phyloP scores from a whole-genome alignment of 2,888 invertebrate species.

The Hirtodrosophila cameraria region DNA sequence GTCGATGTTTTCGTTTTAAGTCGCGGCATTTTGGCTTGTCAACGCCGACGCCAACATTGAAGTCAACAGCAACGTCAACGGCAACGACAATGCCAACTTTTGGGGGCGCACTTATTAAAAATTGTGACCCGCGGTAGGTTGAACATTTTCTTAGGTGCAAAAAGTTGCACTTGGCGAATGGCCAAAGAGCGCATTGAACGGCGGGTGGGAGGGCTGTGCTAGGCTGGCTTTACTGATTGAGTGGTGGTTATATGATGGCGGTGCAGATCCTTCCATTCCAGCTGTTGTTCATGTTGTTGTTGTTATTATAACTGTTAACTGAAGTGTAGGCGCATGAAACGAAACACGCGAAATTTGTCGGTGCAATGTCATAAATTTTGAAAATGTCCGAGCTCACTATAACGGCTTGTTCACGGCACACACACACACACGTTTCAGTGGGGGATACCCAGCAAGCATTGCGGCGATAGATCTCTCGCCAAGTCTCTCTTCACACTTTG shows the following conservation, averaged over 20 bases:
- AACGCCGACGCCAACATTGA: slow-evolving; percentile 36
- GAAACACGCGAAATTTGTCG: slow-evolving; percentile 77
- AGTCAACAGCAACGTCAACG: not conserved
- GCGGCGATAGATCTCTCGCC: no score
- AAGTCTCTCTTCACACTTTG: no score
- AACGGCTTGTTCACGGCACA: slow-evolving; percentile 66
- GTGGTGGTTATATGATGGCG: slow-evolving; percentile 18
- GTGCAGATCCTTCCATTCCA: not conserved
- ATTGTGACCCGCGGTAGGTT: slow-evolving; percentile 41
- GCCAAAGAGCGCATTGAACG: slow-evolving; percentile 42
- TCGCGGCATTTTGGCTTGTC: slow-evolving; percentile 71
- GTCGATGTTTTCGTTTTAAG: slow-evolving; percentile 69
- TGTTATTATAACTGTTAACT: slow-evolving; percentile 40
- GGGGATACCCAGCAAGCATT: no score
- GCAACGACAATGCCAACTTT: slow-evolving; percentile 40
- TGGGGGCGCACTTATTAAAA: slow-evolving; percentile 54
- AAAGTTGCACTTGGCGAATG: slow-evolving; percentile 70
- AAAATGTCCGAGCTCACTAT: slow-evolving; percentile 68
- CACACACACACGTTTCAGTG: slow-evolving; percentile 27
- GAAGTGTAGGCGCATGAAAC: slow-evolving; percentile 67
- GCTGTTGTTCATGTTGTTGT: slow-evolving; percentile 1
- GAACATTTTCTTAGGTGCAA: slow-evolving; percentile 74
- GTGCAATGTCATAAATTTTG: slow-evolving; percentile 74
- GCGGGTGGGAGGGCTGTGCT: not conserved
- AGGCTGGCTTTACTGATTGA: slow-evolving; percentile 50